Conservation (phyloP, 1,140 invertebrate genomes). For the Dreissena rostriformis region DNA sequence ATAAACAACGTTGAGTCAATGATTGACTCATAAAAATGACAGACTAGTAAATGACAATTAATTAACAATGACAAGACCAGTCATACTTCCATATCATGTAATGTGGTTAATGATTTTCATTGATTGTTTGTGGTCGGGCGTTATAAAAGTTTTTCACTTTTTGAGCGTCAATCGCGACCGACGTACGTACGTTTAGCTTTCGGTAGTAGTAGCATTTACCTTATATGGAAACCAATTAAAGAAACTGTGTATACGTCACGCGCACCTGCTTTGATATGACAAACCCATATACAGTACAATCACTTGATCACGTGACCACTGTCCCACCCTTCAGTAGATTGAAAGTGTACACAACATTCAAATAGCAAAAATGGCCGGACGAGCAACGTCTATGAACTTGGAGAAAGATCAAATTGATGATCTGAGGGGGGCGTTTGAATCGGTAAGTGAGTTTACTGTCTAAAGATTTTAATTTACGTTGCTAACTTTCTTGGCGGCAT, state of each 20-base stretch:
- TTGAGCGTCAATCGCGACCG: no score
- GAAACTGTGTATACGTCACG: constrained; percentile 34
- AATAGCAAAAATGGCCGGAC: constrained; percentile 36
- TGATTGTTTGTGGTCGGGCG: no score
- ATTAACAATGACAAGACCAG: background rate
- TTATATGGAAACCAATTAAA: constrained; percentile 39
- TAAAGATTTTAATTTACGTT: background rate
- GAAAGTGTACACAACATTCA: background rate
- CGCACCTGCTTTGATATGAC: constrained; percentile 35
- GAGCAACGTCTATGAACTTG: constrained; percentile 20
- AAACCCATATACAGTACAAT: background rate
- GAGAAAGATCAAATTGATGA: constrained; percentile 43
- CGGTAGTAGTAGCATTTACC: constrained; percentile 35
- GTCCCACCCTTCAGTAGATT: constrained; percentile 37
- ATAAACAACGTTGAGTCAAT: no score
- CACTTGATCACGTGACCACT: constrained; percentile 37
- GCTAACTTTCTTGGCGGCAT: background rate
- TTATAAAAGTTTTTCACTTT: no score
- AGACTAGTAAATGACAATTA: background rate
- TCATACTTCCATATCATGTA: background rate
- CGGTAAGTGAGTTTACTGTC: constrained; percentile 24
- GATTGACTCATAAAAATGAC: no score
- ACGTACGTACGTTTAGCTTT: no score
- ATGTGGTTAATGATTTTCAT: background rate
- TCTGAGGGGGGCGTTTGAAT: constrained; percentile 33